Conservation (phyloP, 2,113 vertebrate genomes). For the Chionis minor region DNA sequence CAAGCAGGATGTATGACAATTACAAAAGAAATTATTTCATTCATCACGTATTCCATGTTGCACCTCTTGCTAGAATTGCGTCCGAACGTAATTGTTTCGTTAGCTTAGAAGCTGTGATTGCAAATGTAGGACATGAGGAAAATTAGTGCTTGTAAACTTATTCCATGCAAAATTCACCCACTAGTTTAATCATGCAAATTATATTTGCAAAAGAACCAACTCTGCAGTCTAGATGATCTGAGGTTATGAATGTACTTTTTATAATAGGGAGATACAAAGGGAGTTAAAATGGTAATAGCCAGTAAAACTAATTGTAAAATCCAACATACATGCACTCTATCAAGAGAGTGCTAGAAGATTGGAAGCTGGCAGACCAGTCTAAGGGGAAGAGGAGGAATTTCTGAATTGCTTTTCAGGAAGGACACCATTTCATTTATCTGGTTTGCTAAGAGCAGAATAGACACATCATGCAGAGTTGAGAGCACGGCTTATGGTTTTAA, state of each 20-base stretch:
- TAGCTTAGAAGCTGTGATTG: background rate
- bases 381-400: background rate
- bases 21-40: background rate
- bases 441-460: background rate
- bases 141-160: background rate
- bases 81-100: background rate
- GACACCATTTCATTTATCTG: background rate
- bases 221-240: background rate
- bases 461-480: background rate
- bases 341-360: background rate
- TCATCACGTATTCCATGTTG: background rate
- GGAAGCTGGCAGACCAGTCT: background rate
- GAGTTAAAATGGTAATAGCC: background rate
- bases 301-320: background rate
- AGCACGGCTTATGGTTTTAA: background rate
- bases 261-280: background rate
- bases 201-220: background rate
- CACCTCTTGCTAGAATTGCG: background rate
- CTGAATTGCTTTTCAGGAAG: background rate
- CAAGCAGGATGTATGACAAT: background rate
- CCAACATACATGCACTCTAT: background rate
- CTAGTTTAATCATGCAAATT: background rate
- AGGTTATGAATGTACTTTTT: background rate
- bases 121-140: background rate
- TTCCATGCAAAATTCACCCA: background rate